These are phyloP conservation scores for Archips xylosteana DNA, from an alignment of 2,888 invertebrate species.

Conservation along the genomic window DNA sequence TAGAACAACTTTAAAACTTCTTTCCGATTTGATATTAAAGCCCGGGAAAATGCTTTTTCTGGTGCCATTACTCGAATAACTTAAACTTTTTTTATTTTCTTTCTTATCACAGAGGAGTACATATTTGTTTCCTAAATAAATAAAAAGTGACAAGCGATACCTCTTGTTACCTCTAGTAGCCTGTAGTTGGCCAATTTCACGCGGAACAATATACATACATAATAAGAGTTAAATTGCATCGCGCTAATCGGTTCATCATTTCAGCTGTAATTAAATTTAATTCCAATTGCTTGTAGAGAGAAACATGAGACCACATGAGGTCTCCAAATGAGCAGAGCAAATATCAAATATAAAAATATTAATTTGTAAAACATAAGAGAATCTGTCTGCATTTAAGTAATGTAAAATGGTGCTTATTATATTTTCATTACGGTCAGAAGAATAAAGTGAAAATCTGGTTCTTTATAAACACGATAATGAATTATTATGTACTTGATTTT, in stretches of 20 bases:
- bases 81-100: conserved; percentile 54
- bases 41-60: conserved; percentile 63
- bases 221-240: conserved; percentile 6
- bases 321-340: conserved; percentile 9
- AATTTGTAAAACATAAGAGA: no score
- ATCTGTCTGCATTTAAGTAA: not conserved
- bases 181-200: not conserved
- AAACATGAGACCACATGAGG: conserved; percentile 8
- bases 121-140: not conserved
- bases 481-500: not conserved
- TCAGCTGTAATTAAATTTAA: conserved; percentile 9
- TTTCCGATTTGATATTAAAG: conserved; percentile 71
- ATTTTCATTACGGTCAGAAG: not conserved
- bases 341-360: no score
- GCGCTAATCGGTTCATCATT: conserved; percentile 4
- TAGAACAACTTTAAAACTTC: conserved; percentile 79
- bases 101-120: conserved; percentile 31
- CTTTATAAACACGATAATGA: not conserved
- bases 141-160: conserved; percentile 3
- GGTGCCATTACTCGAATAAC: conserved; percentile 53
- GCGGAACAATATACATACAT: not conserved
- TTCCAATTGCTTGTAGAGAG: not conserved
- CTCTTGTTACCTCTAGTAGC: not conserved
- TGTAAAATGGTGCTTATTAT: not conserved
- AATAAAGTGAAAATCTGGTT: not conserved